Evolutionary conservation across 2,797 vertebrate genomes (phyloP).

Genomic region (Anguilla marmorata): DNA sequence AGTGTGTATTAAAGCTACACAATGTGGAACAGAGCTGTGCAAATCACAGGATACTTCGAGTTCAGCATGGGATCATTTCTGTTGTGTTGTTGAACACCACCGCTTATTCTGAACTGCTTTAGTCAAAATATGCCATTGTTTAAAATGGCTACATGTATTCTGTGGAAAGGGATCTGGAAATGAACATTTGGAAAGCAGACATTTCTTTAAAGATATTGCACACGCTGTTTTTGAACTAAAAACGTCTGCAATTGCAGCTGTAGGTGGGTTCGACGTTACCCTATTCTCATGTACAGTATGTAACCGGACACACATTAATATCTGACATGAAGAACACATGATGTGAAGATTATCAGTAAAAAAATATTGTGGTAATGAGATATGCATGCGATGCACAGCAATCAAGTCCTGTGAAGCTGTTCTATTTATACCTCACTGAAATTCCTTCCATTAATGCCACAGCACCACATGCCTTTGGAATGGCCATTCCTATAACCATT

Average conservation of each 20-base stretch:
- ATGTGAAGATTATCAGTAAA: neutral
- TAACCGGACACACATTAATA: neutral
- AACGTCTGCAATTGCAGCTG: too few relatives aligned
- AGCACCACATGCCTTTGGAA: neutral
- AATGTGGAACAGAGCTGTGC: neutral
- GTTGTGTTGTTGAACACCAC: neutral
- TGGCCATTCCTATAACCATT: neutral
- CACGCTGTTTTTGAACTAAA: neutral
- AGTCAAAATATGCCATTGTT: neutral
- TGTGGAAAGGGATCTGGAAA: neutral
- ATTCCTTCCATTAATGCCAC: neutral
- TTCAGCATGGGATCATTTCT: neutral
- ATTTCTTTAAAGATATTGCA: too few relatives aligned
- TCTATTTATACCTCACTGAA: neutral
- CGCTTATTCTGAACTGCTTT: neutral
- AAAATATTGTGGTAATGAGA: neutral
- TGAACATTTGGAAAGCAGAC: neutral
- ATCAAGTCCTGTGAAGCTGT: neutral
- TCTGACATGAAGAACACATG: neutral
- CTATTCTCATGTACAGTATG: neutral
- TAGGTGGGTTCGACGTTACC: neutral
- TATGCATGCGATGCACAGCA: neutral
- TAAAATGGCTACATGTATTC: neutral
- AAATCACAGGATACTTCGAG: neutral
- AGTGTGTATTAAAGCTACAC: neutral